A percentile compares a stretch with the other conserved stretches of the same genome.
phyloP scores from a whole-genome alignment of 2,888 invertebrate genomes.

The Cabera pusaria region DNA sequence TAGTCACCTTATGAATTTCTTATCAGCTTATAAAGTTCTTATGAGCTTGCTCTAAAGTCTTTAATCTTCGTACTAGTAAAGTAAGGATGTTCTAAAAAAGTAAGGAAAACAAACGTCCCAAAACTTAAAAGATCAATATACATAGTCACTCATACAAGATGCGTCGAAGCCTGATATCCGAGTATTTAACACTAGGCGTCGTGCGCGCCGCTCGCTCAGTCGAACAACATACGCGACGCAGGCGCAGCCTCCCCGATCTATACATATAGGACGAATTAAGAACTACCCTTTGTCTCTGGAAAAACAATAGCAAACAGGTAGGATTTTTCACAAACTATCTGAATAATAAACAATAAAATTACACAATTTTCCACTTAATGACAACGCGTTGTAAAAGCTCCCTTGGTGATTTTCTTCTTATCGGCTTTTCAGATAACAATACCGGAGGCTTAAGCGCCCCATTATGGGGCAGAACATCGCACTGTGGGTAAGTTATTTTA shows the following conservation, averaged over 20 bases:
- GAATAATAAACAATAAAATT: too few species aligned
- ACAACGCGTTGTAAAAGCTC: neutral
- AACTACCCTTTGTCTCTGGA: constrained; percentile 25
- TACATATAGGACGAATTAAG: too few species aligned
- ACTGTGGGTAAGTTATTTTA: constrained; percentile 68
- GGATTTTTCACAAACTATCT: too few species aligned
- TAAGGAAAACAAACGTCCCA: constrained; percentile 35
- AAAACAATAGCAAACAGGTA: constrained; percentile 33
- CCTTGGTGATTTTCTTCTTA: constrained; percentile 9
- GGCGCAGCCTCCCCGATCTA: constrained; percentile 47
- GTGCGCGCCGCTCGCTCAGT: constrained; percentile 69
- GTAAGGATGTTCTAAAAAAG: too few species aligned
- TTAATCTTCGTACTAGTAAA: too few species aligned
- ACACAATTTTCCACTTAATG: too few species aligned
- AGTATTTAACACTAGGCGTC: constrained; percentile 75
- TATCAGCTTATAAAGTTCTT: too few species aligned
- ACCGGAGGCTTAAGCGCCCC: constrained; percentile 51
- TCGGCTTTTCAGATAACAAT: constrained; percentile 45
- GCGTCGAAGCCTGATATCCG: constrained; percentile 64
- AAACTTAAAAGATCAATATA: constrained; percentile 50
- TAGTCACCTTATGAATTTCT: too few species aligned
- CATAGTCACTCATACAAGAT: constrained; percentile 62
- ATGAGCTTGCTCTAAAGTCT: too few species aligned
- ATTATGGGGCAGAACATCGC: constrained; percentile 64
- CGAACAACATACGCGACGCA: constrained; percentile 59